Evolutionary conservation across 1,140 invertebrate species (phyloP), one percentile per base, ranked within the genome.

Genomic region (Dreissena rostriformis): DNA sequence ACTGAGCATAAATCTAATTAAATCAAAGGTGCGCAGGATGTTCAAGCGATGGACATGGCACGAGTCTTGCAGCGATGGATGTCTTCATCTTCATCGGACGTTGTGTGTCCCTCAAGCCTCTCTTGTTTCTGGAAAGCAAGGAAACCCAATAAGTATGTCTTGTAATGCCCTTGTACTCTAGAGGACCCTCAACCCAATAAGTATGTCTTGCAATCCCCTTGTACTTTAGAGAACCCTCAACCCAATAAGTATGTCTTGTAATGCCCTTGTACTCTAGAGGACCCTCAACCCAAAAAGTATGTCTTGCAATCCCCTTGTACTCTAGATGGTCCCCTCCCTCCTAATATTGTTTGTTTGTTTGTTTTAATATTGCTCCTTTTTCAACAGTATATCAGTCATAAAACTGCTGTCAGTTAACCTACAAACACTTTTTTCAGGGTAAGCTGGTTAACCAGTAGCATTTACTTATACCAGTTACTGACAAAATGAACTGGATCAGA

Each of bases 51-150:
- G 2, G 57, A 61, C 57, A 61, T 61, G 17, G 57, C 57, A 61
- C 57, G 57, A 61, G 6, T n/a, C 22, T 61, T 61, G 57, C 17
- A 61, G 22, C 22, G 57, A 24, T 61, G 57, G 57, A n/a, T 24
- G 17, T 19, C 17, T 24, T 61, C 57, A n/a, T 61, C 57, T 61
- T 61, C 57, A 61, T 61, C 57, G 2, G 57, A 61, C 4, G 57
- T 61, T 12, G 17, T 24, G 17, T 61, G 57, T n/a, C 57, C 57
- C 57, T 61, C 57, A n/a, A 61, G 22, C 17, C 57, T 19, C 57
- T 61, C 57, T 61, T 61, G 17, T 61, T 61, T 61, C 57, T 61
- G 57, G 12, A 61, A 61, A 19, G 22, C 57, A 61, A 61, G 57
- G 57, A 61, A 61, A 61, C 57, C 57, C 57, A 61, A 61, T 61